A percentile compares a stretch with the other conserved stretches of the same genome.
These are phyloP conservation scores for Altica lythri DNA, from an alignment of 2,888 invertebrate genomes.

Conservation along the genomic window DNA sequence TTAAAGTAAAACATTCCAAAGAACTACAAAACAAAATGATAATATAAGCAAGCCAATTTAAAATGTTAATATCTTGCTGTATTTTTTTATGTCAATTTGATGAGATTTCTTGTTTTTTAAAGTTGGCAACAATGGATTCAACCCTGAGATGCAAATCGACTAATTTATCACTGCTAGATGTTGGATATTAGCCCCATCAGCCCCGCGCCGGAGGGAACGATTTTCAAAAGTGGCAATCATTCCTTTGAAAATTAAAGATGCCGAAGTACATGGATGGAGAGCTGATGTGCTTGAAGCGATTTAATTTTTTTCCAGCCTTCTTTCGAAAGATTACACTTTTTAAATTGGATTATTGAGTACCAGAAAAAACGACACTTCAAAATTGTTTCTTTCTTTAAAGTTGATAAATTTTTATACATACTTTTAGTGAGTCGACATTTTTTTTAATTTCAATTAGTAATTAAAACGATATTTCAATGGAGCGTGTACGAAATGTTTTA, in stretches of 20 bases:
- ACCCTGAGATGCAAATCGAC: conserved; percentile 10
- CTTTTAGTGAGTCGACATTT: no score
- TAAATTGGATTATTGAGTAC: conserved; percentile 22
- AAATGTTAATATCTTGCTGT: no score
- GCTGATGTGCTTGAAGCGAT: conserved; percentile 18
- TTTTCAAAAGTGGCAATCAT: conserved; percentile 38
- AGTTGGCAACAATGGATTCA: not conserved
- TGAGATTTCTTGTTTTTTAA: no score
- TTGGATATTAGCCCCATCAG: conserved; percentile 14
- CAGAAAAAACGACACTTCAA: not conserved
- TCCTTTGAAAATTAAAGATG: conserved; percentile 37
- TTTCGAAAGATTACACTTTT: conserved; percentile 24
- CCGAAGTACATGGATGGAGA: conserved; percentile 24
- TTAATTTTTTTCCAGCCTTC: conserved; percentile 25
- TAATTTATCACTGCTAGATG: conserved; percentile 24
- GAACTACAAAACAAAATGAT: no score
- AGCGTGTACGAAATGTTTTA: not conserved
- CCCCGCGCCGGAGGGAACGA: conserved; percentile 27
- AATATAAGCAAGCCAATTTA: no score
- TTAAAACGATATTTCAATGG: conserved; percentile 4
- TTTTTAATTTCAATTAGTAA: not conserved
- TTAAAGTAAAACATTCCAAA: no score
- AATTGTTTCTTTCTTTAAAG: no score
- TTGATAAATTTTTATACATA: no score
- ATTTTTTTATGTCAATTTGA: no score